These are phyloP conservation scores for Ctenopoma multispine DNA, from an alignment of 2,797 vertebrate species.

Conservation along the genomic window DNA sequence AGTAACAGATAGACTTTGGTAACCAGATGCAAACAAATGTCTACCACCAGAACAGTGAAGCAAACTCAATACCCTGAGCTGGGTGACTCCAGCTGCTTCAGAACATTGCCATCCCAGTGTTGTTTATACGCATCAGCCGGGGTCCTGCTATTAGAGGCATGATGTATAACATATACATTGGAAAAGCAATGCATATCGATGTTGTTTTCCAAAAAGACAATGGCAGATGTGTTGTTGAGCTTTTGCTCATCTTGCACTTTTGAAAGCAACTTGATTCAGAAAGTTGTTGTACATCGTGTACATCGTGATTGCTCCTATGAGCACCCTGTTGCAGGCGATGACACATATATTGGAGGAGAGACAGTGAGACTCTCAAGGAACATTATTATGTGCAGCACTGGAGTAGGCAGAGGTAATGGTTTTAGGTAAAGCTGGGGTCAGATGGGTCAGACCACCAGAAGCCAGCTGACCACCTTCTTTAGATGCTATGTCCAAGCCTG, in stretches of 20 bases:
- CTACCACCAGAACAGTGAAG: background rate
- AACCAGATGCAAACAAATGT: constrained; percentile 11
- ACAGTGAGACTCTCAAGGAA: no score
- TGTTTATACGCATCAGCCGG: background rate
- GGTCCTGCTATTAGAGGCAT: background rate
- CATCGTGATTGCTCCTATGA: no score
- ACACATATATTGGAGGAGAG: background rate
- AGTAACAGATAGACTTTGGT: background rate
- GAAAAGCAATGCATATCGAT: background rate
- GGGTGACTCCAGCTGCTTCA: constrained; percentile 27
- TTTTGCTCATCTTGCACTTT: background rate
- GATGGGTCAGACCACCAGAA: no score
- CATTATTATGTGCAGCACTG: no score
- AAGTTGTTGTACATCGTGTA: background rate
- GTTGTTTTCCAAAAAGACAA: background rate
- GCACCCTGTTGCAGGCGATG: no score
- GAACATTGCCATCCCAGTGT: constrained; percentile 12
- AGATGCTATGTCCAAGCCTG: no score
- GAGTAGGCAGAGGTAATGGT: no score
- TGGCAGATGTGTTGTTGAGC: background rate
- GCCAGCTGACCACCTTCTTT: no score
- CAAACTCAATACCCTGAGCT: background rate
- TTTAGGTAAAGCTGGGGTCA: no score
- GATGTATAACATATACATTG: no score
- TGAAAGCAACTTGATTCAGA: background rate